phyloP scores from a whole-genome alignment of 2,888 invertebrate species.

The Psylliodes chrysocephalus region DNA sequence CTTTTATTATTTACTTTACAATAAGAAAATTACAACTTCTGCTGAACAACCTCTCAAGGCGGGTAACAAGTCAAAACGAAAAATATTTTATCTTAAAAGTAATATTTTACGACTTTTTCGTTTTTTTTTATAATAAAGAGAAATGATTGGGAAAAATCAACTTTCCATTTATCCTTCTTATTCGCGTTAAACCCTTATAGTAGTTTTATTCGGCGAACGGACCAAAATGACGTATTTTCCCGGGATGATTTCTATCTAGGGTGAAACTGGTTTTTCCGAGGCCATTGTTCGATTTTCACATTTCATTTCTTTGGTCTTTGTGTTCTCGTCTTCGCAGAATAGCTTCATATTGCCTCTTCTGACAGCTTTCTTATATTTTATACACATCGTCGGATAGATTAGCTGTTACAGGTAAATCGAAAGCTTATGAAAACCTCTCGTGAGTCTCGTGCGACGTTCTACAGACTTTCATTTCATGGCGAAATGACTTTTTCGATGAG shows the following conservation, averaged over 20 bases:
- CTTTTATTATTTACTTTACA: too few species aligned
- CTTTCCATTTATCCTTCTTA: conserved; percentile 2
- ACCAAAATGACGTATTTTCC: conserved; percentile 17
- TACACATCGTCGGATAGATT: conserved; percentile 44
- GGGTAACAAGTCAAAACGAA: too few species aligned
- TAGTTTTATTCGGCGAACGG: conserved; percentile 7
- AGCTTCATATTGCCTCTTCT: conserved; percentile 53
- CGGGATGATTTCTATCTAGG: conserved; percentile 58
- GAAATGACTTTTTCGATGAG: conserved; percentile 35
- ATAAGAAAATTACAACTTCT: too few species aligned
- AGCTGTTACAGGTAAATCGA: conserved; percentile 44
- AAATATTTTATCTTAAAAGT: too few species aligned
- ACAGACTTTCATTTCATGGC: conserved; percentile 34
- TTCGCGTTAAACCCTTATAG: conserved; percentile 1
- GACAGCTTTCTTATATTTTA: conserved; percentile 47
- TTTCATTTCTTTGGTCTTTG: conserved; percentile 54
- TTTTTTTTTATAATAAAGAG: too few species aligned
- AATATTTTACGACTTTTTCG: too few species aligned
- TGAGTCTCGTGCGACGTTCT: conserved; percentile 1
- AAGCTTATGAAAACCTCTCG: conserved; percentile 32
- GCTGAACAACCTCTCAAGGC: too few species aligned
- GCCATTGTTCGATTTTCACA: conserved; percentile 55
- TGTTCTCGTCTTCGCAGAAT: conserved; percentile 52
- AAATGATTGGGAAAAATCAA: background rate
- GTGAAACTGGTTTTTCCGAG: conserved; percentile 47